Evolutionary conservation across 1,140 invertebrate genomes (phyloP).

Genomic region (Hesperophylax magnus): DNA sequence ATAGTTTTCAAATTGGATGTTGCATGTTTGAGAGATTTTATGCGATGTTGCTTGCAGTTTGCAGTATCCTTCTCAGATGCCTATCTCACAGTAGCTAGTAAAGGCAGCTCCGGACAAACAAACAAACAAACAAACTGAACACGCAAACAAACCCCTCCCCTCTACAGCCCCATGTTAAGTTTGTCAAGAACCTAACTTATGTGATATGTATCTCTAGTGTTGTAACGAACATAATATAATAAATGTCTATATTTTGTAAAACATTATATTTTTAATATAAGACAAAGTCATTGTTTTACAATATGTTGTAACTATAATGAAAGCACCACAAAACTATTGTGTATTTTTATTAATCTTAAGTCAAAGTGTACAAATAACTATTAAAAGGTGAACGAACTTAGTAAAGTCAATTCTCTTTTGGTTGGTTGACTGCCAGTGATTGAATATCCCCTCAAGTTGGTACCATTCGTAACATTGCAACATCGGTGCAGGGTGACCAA

Average conservation of each 20-base stretch:
- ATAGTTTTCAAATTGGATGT: not conserved
- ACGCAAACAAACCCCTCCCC: not conserved
- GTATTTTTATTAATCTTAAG: not conserved
- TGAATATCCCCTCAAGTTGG: not conserved
- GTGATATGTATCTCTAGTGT: conserved; percentile 13
- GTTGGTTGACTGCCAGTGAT: not conserved
- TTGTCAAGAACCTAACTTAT: conserved; percentile 6
- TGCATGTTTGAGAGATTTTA: not conserved
- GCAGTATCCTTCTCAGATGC: not conserved
- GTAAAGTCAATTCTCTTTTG: not conserved
- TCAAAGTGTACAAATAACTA: conserved; percentile 33
- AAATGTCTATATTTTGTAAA: conserved; percentile 1
- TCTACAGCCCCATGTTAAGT: not conserved
- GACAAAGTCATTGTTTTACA: conserved; percentile 6
- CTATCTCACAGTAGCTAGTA: not conserved
- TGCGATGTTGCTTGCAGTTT: not conserved
- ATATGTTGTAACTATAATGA: not conserved
- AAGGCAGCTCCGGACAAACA: not conserved
- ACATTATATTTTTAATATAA: conserved; percentile 38
- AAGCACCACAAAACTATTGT: not conserved
- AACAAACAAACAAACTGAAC: too few species aligned
- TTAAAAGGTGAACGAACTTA: not conserved
- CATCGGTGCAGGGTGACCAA: too few species aligned
- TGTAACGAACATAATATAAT: conserved; percentile 10
- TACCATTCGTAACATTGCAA: too few species aligned